phyloP scores from a whole-genome alignment of 2,797 vertebrate genomes.

The Cheirogaleus major region DNA sequence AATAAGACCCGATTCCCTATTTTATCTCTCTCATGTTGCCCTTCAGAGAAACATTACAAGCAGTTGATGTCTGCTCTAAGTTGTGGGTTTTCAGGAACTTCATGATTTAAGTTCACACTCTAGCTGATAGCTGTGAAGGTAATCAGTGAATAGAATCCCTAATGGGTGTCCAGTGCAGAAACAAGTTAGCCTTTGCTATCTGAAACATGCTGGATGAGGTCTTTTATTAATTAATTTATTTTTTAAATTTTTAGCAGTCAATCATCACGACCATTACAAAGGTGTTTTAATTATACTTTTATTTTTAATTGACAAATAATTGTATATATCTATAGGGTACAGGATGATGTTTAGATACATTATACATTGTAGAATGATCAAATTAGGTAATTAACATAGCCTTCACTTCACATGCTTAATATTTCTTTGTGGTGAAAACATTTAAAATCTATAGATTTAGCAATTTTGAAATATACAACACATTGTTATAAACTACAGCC shows the following conservation, averaged over 20 bases:
- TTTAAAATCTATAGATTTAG: neutral
- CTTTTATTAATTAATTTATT: neutral
- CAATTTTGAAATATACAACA: neutral
- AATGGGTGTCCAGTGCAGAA: neutral
- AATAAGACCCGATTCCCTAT: neutral
- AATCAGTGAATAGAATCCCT: neutral
- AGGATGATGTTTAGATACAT: neutral
- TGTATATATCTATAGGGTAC: neutral
- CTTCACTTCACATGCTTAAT: neutral
- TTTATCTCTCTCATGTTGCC: neutral
- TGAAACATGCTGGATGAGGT: neutral
- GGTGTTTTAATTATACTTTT: neutral
- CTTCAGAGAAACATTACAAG: neutral
- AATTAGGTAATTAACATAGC: neutral
- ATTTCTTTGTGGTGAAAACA: neutral
- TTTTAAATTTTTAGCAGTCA: neutral
- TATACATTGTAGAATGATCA: neutral
- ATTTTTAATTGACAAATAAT: neutral
- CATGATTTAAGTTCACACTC: neutral
- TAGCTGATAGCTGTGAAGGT: neutral
- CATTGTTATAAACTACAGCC: neutral
- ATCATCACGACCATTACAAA: neutral
- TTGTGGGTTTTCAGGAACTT: neutral
- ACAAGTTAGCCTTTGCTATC: neutral
- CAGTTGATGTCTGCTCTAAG: neutral